Base-by-base conservation (phyloP, 1,140 invertebrate species). In the Calephelis virginiensis region DNA sequence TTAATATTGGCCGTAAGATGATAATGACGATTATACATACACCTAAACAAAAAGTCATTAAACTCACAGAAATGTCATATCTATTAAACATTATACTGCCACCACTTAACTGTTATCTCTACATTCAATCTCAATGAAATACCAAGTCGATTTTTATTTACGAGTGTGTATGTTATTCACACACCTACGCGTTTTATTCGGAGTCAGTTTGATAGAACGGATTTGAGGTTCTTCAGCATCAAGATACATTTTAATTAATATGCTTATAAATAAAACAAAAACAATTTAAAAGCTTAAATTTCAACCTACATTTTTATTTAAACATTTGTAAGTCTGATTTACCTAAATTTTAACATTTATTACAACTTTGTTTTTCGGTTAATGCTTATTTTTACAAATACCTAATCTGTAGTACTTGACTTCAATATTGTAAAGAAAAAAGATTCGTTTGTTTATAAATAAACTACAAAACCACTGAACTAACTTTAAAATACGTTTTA, bases 61-160 rank as follows among this genome's bases (percentile, higher is more conserved):
- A 56, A 56, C 50, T 56, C 50, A 56, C 50, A 56, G 53, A 59
- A 59, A 59, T 59, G 53, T 59, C 53, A 59, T 59, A 59, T 59
- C 53, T 59, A 59, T 59, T 59, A 59, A 59, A 59, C 53, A 59
- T 59, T 59, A 59, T 59, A 59, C 53, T 59, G 53, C 53, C 28
- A 59, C 53, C 53, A 59, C 53, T 59, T 59, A 59, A 59, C 53
- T 17, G 53, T 37, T 59, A 59, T 59, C 53, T 59, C 53, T 37
- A 11, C 10, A 59, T 59, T 59, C 53, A 59, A 59, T 59, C 53
- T 59, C 17, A 38, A 59, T 59, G 53, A 59, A 59, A 59, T 59
- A 37, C 53, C 53, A 59, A 17, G 28, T 59, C 53, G 53, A 59
- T 38, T 59, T 59, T 59, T 59, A 59, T 59, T 59, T 59, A 59